Evolutionary conservation across 2,797 vertebrate genomes (phyloP).

Genomic region (Jordanella pulchra): DNA sequence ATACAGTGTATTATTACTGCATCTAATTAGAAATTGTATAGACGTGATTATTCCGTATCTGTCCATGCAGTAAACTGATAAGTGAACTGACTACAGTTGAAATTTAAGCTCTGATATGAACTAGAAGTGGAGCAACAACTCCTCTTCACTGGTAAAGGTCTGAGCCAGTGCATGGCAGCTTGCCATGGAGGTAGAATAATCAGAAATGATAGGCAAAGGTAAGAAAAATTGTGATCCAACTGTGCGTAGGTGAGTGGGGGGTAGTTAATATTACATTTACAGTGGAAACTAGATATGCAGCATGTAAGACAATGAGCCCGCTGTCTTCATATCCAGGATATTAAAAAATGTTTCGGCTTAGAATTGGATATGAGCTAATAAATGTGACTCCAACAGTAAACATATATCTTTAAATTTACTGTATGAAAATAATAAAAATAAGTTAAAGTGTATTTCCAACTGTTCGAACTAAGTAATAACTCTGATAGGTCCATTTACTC

Average conservation of each 20-base stretch:
- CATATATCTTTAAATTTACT: slow-evolving; percentile 48
- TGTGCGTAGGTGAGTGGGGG: slow-evolving; percentile 56
- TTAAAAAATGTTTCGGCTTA: slow-evolving; percentile 40
- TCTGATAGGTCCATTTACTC: slow-evolving; percentile 17
- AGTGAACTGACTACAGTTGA: slow-evolving; percentile 12
- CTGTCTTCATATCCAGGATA: slow-evolving; percentile 39
- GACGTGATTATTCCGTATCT: slow-evolving; percentile 18
- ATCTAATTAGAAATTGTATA: slow-evolving; percentile 8
- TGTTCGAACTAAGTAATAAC: slow-evolving; percentile 13
- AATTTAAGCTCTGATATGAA: slow-evolving; percentile 28
- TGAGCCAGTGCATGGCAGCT: slow-evolving; percentile 28
- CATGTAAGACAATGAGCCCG: slow-evolving; percentile 34
- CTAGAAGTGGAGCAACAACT: slow-evolving; percentile 36
- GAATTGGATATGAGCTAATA: slow-evolving; percentile 17
- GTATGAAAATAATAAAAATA: slow-evolving; percentile 33
- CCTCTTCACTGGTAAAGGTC: slow-evolving; percentile 26
- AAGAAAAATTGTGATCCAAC: slow-evolving; percentile 46
- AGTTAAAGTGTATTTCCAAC: slow-evolving; percentile 37
- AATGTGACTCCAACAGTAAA: slow-evolving; percentile 23
- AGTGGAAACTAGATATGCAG: slow-evolving; percentile 31
- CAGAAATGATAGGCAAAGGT: slow-evolving; percentile 43
- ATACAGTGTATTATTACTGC: not conserved
- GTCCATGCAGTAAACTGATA: slow-evolving; percentile 22
- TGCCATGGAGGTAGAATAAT: slow-evolving; percentile 54
- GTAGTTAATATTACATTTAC: slow-evolving; percentile 57